Conservation (phyloP, 2,888 invertebrate species). For the Thyatira batis region DNA sequence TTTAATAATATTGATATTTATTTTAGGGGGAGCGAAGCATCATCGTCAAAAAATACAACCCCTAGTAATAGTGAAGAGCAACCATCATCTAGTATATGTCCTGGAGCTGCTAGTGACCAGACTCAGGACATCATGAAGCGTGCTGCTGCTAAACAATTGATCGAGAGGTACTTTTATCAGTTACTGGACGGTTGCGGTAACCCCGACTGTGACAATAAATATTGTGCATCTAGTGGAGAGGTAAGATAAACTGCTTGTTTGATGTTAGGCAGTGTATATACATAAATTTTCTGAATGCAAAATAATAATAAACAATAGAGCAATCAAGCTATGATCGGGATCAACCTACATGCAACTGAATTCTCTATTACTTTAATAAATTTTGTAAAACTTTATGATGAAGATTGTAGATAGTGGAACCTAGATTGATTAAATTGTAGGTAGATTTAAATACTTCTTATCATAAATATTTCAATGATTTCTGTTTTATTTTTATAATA, state of each 20-base stretch:
- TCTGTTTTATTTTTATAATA: too few species aligned
- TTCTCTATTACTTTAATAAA: too few species aligned
- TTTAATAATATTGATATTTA: conserved; percentile 19
- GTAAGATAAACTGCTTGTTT: conserved; percentile 63
- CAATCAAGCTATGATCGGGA: too few species aligned
- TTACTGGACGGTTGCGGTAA: conserved; percentile 96
- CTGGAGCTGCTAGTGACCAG: conserved; percentile 47
- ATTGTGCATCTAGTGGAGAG: conserved; percentile 95
- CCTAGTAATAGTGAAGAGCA: conserved; percentile 59
- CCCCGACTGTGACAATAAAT: conserved; percentile 91
- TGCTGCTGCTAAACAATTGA: conserved; percentile 91
- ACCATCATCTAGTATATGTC: conserved; percentile 61
- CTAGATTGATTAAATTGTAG: too few species aligned
- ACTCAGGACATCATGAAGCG: conserved; percentile 87
- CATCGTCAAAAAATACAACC: conserved; percentile 74
- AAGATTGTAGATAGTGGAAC: too few species aligned
- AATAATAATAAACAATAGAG: too few species aligned
- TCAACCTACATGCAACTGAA: too few species aligned
- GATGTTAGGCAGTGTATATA: not conserved
- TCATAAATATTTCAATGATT: too few species aligned
- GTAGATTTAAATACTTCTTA: too few species aligned
- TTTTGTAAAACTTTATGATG: too few species aligned
- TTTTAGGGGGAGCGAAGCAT: conserved; percentile 79
- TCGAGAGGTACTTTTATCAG: conserved; percentile 96
- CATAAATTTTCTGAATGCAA: too few species aligned